A percentile compares a stretch with the other conserved stretches of the same genome.
Conservation (phyloP, 1,140 invertebrate species). For the Ips typographus region DNA sequence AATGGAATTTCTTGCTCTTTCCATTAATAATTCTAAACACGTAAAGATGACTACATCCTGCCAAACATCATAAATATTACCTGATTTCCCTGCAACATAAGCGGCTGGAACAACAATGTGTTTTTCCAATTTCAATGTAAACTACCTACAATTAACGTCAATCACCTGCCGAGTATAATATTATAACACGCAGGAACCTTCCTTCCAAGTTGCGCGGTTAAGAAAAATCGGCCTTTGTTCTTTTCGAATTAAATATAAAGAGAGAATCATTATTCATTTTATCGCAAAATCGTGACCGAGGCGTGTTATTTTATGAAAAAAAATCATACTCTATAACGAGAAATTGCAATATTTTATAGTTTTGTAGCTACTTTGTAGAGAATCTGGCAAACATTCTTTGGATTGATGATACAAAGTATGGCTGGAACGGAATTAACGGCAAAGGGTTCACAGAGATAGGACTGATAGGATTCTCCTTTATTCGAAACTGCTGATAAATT, state of each 20-base stretch:
- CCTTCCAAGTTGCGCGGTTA: slow-evolving; percentile 1
- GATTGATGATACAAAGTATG: too few species aligned
- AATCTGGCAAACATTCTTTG: too few species aligned
- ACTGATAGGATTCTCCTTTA: too few species aligned
- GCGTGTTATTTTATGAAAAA: slow-evolving; percentile 30
- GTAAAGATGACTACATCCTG: too few species aligned
- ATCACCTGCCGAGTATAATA: slow-evolving; percentile 21
- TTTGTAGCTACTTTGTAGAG: too few species aligned
- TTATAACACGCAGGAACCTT: slow-evolving; percentile 21
- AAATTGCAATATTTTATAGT: slow-evolving; percentile 11
- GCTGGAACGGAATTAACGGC: too few species aligned
- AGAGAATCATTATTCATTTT: slow-evolving; percentile 30
- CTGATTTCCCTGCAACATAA: too few species aligned
- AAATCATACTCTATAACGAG: slow-evolving; percentile 14
- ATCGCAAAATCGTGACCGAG: slow-evolving; percentile 31
- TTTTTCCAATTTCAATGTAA: slow-evolving; percentile 22
- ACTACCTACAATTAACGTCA: slow-evolving; percentile 26
- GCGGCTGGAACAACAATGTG: background rate
- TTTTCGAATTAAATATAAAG: slow-evolving; percentile 25
- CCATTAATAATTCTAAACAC: too few species aligned
- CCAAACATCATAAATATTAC: too few species aligned
- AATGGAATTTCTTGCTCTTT: too few species aligned
- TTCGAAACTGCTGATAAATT: background rate
- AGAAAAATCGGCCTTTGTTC: slow-evolving; percentile 30
- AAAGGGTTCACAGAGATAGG: too few species aligned